phyloP scores from a whole-genome alignment of 2,797 vertebrate species.

The Gallinago stenura region DNA sequence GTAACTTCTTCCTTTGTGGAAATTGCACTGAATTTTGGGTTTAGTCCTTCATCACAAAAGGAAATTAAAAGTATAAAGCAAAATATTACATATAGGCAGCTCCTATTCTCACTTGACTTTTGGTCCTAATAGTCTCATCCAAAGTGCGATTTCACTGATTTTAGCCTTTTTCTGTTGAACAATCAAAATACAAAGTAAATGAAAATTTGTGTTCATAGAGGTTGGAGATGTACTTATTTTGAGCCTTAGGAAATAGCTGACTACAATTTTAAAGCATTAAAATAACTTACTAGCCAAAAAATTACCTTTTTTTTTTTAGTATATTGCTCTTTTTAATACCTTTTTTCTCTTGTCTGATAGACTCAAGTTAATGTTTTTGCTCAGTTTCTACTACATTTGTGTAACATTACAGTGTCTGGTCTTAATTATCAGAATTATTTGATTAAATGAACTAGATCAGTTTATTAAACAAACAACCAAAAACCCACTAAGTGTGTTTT shows the following conservation, averaged over 20 bases:
- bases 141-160: slow-evolving; percentile 11
- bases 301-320: background rate
- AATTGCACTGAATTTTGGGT: background rate
- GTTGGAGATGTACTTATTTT: background rate
- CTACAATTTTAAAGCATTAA: background rate
- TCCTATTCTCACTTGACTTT: slow-evolving; percentile 39
- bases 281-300: background rate
- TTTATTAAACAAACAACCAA: background rate
- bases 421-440: background rate
- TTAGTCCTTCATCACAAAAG: background rate
- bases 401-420: fast-evolving
- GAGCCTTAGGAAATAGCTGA: background rate
- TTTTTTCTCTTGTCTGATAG: background rate
- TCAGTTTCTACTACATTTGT: background rate
- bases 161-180: background rate
- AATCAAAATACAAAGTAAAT: background rate
- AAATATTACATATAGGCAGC: slow-evolving; percentile 8
- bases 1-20: background rate
- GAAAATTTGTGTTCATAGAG: background rate
- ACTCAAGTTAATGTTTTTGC: background rate
- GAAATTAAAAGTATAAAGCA: background rate
- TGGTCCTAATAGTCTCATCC: slow-evolving; percentile 6
- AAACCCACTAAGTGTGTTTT: background rate
- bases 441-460: background rate
- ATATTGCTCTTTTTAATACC: background rate